Evolutionary conservation across 2,888 invertebrate species (phyloP).

Genomic region (Campoplex nolae): DNA sequence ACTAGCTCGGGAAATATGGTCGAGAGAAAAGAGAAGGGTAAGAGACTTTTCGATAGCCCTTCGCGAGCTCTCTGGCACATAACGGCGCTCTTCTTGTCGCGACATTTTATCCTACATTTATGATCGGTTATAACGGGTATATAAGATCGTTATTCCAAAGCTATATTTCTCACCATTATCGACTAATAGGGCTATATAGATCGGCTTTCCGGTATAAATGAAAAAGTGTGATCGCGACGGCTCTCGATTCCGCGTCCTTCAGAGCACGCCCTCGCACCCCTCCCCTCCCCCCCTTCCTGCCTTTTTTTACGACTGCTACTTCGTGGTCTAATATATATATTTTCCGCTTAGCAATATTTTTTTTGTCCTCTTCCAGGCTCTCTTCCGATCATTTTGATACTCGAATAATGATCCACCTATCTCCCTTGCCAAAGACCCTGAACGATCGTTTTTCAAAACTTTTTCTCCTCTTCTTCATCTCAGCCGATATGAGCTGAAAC

Average conservation of each 20-base stretch:
- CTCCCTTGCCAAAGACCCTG: slow-evolving; percentile 32
- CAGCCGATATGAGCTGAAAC: slow-evolving; percentile 29
- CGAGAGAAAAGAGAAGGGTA: slow-evolving; percentile 8
- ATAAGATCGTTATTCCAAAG: slow-evolving; percentile 75
- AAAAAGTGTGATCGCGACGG: slow-evolving; percentile 72
- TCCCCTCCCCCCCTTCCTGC: too few species aligned
- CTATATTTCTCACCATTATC: slow-evolving; percentile 79
- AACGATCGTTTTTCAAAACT: slow-evolving; percentile 42
- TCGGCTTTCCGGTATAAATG: slow-evolving; percentile 75
- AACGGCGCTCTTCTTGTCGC: slow-evolving; percentile 70
- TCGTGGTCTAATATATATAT: slow-evolving; percentile 28
- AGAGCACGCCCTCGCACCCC: not conserved
- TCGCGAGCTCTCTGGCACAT: slow-evolving; percentile 53
- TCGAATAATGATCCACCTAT: slow-evolving; percentile 49
- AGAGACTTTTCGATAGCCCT: slow-evolving; percentile 42
- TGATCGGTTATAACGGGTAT: slow-evolving; percentile 75
- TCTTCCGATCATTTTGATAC: slow-evolving; percentile 47
- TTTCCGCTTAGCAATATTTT: not conserved
- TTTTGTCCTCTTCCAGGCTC: not conserved
- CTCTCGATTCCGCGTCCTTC: not conserved
- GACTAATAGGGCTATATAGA: slow-evolving; percentile 78
- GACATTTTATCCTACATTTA: slow-evolving; percentile 79
- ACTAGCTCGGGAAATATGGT: slow-evolving; percentile 43
- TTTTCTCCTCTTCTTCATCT: slow-evolving; percentile 8
- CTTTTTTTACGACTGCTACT: slow-evolving; percentile 1